Percentiles rank a stretch among this genome's conserved stretches.
Conservation (phyloP, 23 tunicate genomes). For the Styela plicata region DNA sequence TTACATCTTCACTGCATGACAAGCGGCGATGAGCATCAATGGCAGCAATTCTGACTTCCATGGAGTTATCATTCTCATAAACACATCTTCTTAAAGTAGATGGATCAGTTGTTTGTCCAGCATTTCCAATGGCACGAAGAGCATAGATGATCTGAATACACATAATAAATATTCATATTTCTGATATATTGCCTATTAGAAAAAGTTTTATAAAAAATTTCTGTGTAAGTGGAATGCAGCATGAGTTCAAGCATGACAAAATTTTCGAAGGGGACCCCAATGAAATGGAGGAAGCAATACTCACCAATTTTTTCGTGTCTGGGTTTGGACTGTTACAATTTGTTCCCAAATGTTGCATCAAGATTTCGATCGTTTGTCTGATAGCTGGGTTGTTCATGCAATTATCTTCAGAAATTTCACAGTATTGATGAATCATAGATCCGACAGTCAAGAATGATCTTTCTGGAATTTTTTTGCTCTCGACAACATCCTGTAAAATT, state of each 20-base stretch:
- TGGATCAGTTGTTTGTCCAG: conserved; percentile 50
- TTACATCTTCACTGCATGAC: conserved; percentile 79
- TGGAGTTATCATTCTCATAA: conserved; percentile 46
- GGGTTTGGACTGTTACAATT: conserved; percentile 65
- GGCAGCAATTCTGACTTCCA: conserved; percentile 87
- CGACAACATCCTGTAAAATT: conserved; percentile 42
- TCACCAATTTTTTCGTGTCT: conserved; percentile 62
- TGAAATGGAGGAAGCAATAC: too few relatives aligned
- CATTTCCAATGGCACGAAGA: conserved; percentile 74
- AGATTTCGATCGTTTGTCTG: conserved; percentile 28
- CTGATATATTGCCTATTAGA: too few relatives aligned
- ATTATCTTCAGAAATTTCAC: conserved; percentile 25
- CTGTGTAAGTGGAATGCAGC: too few relatives aligned
- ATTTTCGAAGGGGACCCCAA: too few relatives aligned
- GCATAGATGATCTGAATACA: background rate
- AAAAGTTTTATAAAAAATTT: too few relatives aligned
- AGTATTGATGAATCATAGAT: conserved; percentile 67
- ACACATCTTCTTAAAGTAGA: conserved; percentile 48
- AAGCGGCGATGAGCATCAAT: conserved; percentile 72
- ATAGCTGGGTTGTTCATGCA: conserved; percentile 56
- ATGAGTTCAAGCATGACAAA: too few relatives aligned
- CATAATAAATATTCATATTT: too few relatives aligned
- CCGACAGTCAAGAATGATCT: conserved; percentile 62
- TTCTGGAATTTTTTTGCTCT: conserved; percentile 34
- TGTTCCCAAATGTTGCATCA: conserved; percentile 66